Evolutionary conservation across 2,888 invertebrate genomes (phyloP), one percentile per base, ranked within the genome.

Genomic region (Folsomia candida): DNA sequence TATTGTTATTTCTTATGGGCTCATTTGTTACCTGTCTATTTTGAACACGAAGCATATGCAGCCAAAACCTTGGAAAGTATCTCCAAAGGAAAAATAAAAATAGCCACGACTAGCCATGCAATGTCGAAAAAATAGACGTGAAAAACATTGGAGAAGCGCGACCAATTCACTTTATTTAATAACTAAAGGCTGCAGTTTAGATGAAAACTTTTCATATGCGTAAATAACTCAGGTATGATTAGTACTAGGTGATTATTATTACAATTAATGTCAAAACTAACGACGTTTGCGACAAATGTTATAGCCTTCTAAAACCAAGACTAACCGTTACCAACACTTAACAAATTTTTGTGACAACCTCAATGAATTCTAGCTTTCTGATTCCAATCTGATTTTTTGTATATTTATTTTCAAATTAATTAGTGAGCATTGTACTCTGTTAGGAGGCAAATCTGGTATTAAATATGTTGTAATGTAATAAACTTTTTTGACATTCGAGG

Each of bases 201-300:
- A 37, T 14, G 14, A 4, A 37, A 37, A 37, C 6, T 37, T 37
- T 4, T 37, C 37, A 37, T 37, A 9, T 37, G 74, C 77, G 71
- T 78, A 78, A 78, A 78, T 74, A 73, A 73, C 72, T 76, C 77
- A 73, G 67, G 72, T 72, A 65, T 66, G 65, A 73, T 68, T 73
- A 78, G 73, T 74, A 78, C 76, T 70, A 64, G 47, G 72, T 69
- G 74, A 76, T 76, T 76, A 78, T 76, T 76, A 73, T 73, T 67
- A 69, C 75, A 73, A 72, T 73, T 69, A 72, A 65, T 76, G 73
- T 77, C 76, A 78, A 69, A 65, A 28, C 62, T 73, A 71, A 71
- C 71, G 65, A 54, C 71, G 65, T 61, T 60, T 66, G 69, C 69
- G 70, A 70, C 70, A 72, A 68, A 67, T 65, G 58, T n/a, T 29